Percentiles rank a stretch among this genome's conserved stretches.
Evolutionary conservation across 2,888 invertebrate genomes (phyloP).

Genomic region (Octodonta nipae): DNA sequence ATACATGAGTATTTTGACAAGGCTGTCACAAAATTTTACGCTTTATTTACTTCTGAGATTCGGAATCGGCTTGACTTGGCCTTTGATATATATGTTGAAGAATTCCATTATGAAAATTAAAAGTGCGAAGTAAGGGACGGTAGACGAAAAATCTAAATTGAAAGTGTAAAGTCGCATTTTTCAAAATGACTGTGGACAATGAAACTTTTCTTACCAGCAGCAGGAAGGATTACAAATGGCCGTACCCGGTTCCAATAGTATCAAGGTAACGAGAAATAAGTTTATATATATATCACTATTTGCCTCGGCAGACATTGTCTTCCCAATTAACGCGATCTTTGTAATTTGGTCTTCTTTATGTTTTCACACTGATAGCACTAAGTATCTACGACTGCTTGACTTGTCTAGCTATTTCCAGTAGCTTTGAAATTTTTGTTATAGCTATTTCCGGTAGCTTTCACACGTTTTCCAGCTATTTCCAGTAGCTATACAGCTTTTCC

Average conservation of each 20-base stretch:
- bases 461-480: too few species aligned
- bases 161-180: constrained; percentile 5
- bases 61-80: constrained; percentile 14
- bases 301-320: too few species aligned
- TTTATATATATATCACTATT: too few species aligned
- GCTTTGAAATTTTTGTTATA: too few species aligned
- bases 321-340: too few species aligned
- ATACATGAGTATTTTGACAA: constrained; percentile 23
- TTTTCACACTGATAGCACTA: too few species aligned
- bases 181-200: constrained; percentile 21
- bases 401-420: too few species aligned
- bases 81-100: constrained; percentile 5
- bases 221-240: constrained; percentile 46
- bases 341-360: neutral
- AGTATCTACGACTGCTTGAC: too few species aligned
- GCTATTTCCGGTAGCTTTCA: too few species aligned
- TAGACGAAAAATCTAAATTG: constrained; percentile 8
- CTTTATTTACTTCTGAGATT: constrained; percentile 20
- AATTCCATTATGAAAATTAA: constrained; percentile 8
- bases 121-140: constrained; percentile 2
- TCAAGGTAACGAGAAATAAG: constrained; percentile 42
- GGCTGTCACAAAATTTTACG: constrained; percentile 27
- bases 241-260: constrained; percentile 43
- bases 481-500: too few species aligned
- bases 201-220: constrained; percentile 39